A percentile compares a stretch with the other conserved stretches of the same genome.
Conservation (phyloP, 2,888 invertebrate species). For the Sepioteuthis lessoniana region DNA sequence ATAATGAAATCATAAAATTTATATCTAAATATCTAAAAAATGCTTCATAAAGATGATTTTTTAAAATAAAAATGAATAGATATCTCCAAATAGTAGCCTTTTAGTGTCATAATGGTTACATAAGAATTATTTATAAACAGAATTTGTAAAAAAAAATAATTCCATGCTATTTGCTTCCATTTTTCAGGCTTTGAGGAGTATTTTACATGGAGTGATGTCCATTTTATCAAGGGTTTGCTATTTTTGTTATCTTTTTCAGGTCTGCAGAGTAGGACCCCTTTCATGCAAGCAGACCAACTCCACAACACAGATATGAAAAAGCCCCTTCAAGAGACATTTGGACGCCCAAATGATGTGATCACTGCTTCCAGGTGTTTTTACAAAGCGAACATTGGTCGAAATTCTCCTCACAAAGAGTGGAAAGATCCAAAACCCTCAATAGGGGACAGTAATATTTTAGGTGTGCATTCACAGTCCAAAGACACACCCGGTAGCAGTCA, state of each 20-base stretch:
- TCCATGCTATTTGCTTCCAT: not conserved
- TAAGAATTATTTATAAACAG: not conserved
- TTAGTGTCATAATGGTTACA: not conserved
- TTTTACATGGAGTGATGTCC: not conserved
- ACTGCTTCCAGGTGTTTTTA: conserved; percentile 33
- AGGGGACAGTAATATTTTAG: conserved; percentile 33
- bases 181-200: not conserved
- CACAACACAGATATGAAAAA: not conserved
- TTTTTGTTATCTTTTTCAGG: not conserved
- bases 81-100: too few species aligned
- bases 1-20: too few species aligned
- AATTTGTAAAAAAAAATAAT: not conserved
- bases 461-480: not conserved
- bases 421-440: not conserved
- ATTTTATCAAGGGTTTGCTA: not conserved
- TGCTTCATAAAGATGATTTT: too few species aligned
- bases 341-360: not conserved
- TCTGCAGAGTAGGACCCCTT: conserved; percentile 16
- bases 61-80: too few species aligned
- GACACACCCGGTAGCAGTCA: not conserved
- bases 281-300: conserved; percentile 3
- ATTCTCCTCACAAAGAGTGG: not conserved
- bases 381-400: not conserved
- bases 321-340: conserved; percentile 9
- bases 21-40: too few species aligned